phyloP scores from a whole-genome alignment of 2,113 vertebrate species.

The Nerophis ophidion region DNA sequence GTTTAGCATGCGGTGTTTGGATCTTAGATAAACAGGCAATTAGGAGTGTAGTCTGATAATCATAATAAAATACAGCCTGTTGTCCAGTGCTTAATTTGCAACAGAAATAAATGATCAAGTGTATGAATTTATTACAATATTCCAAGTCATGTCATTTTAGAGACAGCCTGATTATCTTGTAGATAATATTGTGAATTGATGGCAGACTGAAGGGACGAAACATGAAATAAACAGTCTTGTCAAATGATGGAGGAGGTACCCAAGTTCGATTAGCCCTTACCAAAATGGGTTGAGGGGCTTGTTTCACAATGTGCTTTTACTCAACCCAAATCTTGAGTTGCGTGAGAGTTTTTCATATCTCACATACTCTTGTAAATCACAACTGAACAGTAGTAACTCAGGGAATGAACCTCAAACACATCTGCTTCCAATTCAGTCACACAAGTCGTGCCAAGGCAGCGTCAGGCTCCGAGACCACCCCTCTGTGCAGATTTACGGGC shows the following conservation, averaged over 20 bases:
- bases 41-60: neutral
- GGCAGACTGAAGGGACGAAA: no score
- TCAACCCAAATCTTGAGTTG: conserved; percentile 77
- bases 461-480: conserved; percentile 82
- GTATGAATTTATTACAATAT: neutral
- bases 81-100: neutral
- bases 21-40: no score
- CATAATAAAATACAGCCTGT: neutral
- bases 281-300: conserved; percentile 50
- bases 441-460: conserved; percentile 76
- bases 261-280: conserved; percentile 41
- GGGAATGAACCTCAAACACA: conserved; percentile 80
- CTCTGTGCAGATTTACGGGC: conserved; percentile 69
- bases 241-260: no score
- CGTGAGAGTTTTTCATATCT: conserved; percentile 85
- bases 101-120: neutral
- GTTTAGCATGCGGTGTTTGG: no score
- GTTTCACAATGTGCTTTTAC: conserved; percentile 76
- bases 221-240: no score
- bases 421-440: conserved; percentile 85
- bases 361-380: conserved; percentile 87
- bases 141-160: neutral
- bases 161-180: conserved; percentile 5
- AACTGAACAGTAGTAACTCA: conserved; percentile 86
- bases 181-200: conserved; percentile 13